phyloP scores from a whole-genome alignment of 2,113 vertebrate genomes.

The Peromyscus leucopus region DNA sequence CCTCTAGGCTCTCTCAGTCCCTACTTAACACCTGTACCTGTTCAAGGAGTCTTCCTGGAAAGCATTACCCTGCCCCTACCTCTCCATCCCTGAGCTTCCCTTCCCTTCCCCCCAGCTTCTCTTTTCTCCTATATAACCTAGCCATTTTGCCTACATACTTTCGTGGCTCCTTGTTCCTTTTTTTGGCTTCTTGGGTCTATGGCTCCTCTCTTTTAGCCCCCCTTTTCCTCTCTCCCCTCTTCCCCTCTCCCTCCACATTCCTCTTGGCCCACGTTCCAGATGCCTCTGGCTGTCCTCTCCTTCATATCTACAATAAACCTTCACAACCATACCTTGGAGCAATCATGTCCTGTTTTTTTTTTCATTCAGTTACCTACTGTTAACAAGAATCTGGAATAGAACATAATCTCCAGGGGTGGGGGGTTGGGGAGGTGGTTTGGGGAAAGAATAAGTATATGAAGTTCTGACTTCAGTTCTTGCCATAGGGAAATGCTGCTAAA shows the following conservation, averaged over 20 bases:
- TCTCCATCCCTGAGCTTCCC: not conserved
- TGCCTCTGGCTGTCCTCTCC: not conserved
- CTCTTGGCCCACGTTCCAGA: not conserved
- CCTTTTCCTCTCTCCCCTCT: too few relatives aligned
- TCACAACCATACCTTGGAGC: not conserved
- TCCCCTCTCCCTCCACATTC: not conserved
- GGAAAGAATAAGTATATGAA: not conserved
- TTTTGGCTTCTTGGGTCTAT: not conserved
- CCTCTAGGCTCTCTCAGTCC: not conserved
- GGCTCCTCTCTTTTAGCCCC: not conserved
- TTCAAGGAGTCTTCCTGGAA: not conserved
- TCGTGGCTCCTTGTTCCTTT: not conserved
- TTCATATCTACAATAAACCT: too few relatives aligned
- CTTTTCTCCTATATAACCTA: not conserved
- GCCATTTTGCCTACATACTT: not conserved
- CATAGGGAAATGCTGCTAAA: not conserved
- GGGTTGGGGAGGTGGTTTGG: not conserved
- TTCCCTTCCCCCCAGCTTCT: not conserved
- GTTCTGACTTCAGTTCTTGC: not conserved
- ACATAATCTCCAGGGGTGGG: not conserved
- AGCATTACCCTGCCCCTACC: not conserved
- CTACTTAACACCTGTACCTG: not conserved
- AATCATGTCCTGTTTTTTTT: too few relatives aligned
- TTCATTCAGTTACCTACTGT: not conserved
- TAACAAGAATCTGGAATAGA: constrained; percentile 10